phyloP scores from a whole-genome alignment of 2,113 vertebrate genomes.

The Chunga burmeisteri region DNA sequence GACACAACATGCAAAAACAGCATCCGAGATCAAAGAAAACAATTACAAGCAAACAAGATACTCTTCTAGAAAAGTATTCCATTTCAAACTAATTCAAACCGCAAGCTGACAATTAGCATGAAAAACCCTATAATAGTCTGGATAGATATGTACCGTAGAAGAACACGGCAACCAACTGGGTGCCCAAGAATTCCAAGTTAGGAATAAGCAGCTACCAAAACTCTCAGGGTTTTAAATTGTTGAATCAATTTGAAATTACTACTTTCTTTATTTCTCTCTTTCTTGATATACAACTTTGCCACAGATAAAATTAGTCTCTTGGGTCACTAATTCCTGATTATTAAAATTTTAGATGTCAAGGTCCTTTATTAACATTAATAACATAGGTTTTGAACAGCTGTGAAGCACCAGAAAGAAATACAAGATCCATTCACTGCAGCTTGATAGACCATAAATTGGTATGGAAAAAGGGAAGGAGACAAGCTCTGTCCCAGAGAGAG shows the following conservation, averaged over 20 bases:
- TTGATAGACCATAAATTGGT: neutral
- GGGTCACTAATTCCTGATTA: neutral
- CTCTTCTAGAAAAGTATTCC: neutral
- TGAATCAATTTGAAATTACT: neutral
- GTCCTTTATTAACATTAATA: constrained; percentile 12
- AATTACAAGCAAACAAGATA: neutral
- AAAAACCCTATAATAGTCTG: accelerated
- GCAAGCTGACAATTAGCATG: neutral
- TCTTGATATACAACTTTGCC: neutral
- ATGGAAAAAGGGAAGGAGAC: neutral
- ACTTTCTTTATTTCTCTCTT: neutral
- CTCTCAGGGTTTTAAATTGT: neutral
- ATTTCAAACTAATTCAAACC: neutral
- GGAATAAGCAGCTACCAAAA: neutral
- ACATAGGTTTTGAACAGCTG: neutral
- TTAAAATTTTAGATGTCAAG: neutral
- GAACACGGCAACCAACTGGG: accelerated
- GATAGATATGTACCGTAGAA: neutral
- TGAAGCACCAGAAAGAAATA: neutral
- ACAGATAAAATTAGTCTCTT: neutral
- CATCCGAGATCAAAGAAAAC: neutral
- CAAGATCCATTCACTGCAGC: neutral
- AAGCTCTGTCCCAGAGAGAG: neutral
- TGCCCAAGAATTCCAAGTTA: neutral
- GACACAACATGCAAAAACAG: neutral